Base-by-base conservation (phyloP, 1,140 invertebrate genomes). In the Nephotettix cincticeps region DNA sequence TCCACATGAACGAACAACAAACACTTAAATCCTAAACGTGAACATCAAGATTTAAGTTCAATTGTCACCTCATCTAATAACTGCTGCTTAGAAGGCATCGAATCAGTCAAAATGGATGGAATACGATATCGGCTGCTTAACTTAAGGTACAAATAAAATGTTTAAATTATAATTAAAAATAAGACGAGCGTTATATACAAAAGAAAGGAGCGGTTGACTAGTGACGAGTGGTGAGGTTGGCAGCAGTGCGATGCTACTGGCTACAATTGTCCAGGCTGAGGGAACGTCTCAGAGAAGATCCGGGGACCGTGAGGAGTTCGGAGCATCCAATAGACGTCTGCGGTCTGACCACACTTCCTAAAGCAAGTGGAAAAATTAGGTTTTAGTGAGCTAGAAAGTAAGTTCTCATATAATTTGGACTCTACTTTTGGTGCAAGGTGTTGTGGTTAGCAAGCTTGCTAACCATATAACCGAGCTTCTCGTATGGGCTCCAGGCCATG, bases 101-200 rank as follows among this genome's bases (percentile, higher is more conserved):
- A 14, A 14, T 61, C 23, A 61, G 56, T 14, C 56, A 61, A 61
- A 27, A 27, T 61, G 56, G 56, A 61, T 61, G 56, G 56, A 61
- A 61, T 28, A 61, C 56, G 27, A 61, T 36, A 36, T 61, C 25
- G 23, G 47, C 56, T 25, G 13, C 25, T 61, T 61, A 61, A 61
- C 27, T 29, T 29, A 61, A 61, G 27, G 27, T 61, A 61, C 2
- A 27, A 61, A 61, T 51, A 9, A 51, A 11, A 40, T n/a, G n/a
- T 4, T 61, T 61, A 61, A 61, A 61, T 61, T 61, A 61, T 61
- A 61, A 6, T 61, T 61, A 61, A 61, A 61, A 61, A 29, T 61
- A 61, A 61, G 47, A 28, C 25, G 56, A 61, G 56, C 17, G n/a
- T 14, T 61, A 61, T 61, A 23, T 61, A 61, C 56, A 61, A 61